phyloP scores from a whole-genome alignment of 2,113 vertebrate genomes.

The Hiodon tergisus region DNA sequence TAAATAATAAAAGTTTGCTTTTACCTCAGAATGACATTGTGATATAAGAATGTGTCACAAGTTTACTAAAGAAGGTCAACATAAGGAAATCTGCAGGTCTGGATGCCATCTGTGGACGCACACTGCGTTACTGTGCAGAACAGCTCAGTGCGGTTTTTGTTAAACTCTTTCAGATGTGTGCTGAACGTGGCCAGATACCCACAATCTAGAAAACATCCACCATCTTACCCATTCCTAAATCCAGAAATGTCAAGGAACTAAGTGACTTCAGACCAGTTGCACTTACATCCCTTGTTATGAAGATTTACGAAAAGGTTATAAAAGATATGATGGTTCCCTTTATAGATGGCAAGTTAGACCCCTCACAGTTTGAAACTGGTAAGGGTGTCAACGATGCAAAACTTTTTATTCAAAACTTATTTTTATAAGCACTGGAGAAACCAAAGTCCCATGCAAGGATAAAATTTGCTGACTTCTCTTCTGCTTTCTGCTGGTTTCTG shows the following conservation, averaged over 20 bases:
- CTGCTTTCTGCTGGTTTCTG: background rate
- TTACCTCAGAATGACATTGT: background rate
- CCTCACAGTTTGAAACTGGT: conserved; percentile 2
- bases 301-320: background rate
- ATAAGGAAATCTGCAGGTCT: conserved; percentile 10
- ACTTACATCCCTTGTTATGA: conserved; percentile 1
- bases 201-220: conserved; percentile 13
- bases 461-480: background rate
- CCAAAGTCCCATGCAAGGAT: background rate
- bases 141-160: conserved; percentile 13
- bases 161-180: conserved; percentile 15
- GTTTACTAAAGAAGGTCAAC: background rate
- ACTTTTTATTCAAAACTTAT: background rate
- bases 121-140: conserved; percentile 6
- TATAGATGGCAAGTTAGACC: background rate
- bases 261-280: background rate
- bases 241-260: background rate
- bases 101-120: conserved; percentile 1
- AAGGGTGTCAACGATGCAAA: conserved; percentile 7
- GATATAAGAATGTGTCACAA: background rate
- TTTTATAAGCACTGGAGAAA: background rate
- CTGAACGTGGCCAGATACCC: background rate
- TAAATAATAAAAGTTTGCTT: background rate
- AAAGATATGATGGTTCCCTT: background rate
- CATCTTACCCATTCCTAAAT: background rate